Evolutionary conservation across 2,797 vertebrate genomes (phyloP).

Genomic region (Gila robusta): DNA sequence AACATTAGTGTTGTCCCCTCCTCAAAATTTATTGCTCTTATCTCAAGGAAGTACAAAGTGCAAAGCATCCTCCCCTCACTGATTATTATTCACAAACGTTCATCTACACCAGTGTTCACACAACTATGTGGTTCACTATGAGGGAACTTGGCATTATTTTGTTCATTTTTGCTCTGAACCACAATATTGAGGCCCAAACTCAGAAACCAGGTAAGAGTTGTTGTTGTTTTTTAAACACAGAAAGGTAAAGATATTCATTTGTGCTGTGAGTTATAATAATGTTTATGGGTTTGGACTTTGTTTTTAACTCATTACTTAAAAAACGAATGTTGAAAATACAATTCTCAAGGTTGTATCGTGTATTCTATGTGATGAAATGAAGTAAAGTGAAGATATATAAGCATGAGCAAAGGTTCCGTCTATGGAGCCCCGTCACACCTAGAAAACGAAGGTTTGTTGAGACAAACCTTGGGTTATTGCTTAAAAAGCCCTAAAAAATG

Average conservation of each 20-base stretch:
- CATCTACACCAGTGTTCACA: conserved; percentile 57
- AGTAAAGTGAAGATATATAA: background rate
- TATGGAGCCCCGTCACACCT: conserved; percentile 3
- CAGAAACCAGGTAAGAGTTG: conserved; percentile 66
- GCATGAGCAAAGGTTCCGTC: conserved; percentile 39
- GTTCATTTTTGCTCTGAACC: conserved; percentile 63
- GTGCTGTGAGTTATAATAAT: background rate
- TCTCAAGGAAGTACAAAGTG: conserved; percentile 74
- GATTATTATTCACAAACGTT: conserved; percentile 67
- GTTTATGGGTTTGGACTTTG: background rate
- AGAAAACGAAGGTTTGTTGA: background rate
- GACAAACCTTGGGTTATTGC: background rate
- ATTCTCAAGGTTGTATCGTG: background rate
- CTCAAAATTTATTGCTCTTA: conserved; percentile 42
- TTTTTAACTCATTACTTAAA: background rate
- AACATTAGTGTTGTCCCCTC: background rate
- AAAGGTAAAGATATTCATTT: background rate
- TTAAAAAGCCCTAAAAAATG: no score
- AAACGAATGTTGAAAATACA: background rate
- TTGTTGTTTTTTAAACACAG: background rate
- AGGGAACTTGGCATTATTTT: conserved; percentile 69
- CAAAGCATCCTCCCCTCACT: conserved; percentile 56
- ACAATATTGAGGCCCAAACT: conserved; percentile 53
- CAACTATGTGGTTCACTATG: conserved; percentile 72
- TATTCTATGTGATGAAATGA: background rate